Evolutionary conservation across 1,140 invertebrate species (phyloP).

Genomic region (Pygmarrhopalites habei): DNA sequence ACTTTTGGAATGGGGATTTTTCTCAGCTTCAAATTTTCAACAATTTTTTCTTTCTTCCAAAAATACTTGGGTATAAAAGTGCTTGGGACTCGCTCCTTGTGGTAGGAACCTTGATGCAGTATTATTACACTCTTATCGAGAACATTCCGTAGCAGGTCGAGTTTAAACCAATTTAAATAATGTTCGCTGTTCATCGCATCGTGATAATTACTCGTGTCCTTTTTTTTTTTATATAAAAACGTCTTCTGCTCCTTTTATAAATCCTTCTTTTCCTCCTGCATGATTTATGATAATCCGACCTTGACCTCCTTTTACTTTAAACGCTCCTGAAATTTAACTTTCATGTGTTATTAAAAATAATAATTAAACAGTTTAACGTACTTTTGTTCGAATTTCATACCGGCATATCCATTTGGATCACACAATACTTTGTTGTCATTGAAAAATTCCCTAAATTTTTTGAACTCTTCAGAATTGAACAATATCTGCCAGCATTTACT

Average conservation of each 20-base stretch:
- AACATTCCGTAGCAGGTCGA: background rate
- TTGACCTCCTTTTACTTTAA: background rate
- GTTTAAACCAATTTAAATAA: constrained; percentile 9
- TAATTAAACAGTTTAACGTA: background rate
- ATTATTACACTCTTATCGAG: constrained; percentile 13
- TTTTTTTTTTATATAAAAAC: constrained; percentile 20
- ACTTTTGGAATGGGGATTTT: background rate
- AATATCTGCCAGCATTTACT: constrained; percentile 2
- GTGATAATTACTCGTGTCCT: constrained; percentile 20
- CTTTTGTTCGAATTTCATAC: constrained; percentile 10
- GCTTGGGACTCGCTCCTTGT: background rate
- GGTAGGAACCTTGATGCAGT: constrained; percentile 14
- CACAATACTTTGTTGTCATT: background rate
- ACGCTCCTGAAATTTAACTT: constrained; percentile 1
- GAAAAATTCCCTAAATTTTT: background rate
- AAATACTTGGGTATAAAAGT: constrained; percentile 3
- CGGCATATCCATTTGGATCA: constrained; percentile 8
- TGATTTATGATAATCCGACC: constrained; percentile 20
- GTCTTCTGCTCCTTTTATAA: constrained; percentile 3
- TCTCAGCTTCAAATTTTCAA: background rate
- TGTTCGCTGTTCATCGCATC: constrained; percentile 18
- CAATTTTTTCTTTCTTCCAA: constrained; percentile 12
- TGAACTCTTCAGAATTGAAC: background rate
- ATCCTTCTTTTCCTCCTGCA: constrained; percentile 1
- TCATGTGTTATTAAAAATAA: background rate